Percentiles rank a stretch among this genome's conserved stretches.
phyloP scores from a whole-genome alignment of 2,888 invertebrate genomes.

The Eristalinus aeneus region DNA sequence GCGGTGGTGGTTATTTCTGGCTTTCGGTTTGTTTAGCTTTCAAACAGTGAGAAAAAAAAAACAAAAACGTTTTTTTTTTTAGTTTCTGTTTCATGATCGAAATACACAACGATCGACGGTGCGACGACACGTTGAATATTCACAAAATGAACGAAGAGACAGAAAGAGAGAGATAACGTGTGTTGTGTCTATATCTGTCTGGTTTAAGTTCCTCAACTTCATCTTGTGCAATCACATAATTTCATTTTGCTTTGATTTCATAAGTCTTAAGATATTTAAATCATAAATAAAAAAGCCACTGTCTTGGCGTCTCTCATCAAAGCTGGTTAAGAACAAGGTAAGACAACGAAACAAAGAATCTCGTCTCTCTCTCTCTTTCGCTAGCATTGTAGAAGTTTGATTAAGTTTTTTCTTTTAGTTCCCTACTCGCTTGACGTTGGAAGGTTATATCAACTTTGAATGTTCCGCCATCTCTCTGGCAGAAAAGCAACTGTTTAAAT shows the following conservation, averaged over 20 bases:
- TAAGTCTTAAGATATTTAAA: not conserved
- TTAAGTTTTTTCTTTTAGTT: not conserved
- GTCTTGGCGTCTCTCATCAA: no score
- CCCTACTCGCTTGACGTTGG: slow-evolving; percentile 16
- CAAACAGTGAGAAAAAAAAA: slow-evolving; percentile 14
- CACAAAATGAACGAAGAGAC: not conserved
- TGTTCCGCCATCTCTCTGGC: not conserved
- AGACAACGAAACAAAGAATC: no score
- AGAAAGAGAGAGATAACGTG: not conserved
- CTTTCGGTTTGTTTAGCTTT: slow-evolving; percentile 32
- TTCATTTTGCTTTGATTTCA: not conserved
- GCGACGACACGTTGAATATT: slow-evolving; percentile 26
- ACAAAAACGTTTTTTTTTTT: not conserved
- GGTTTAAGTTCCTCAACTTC: not conserved
- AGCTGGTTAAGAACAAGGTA: no score
- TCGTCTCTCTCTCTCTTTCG: not conserved
- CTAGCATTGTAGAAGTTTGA: not conserved
- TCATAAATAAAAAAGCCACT: not conserved
- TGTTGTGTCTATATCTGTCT: not conserved
- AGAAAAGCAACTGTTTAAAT: slow-evolving; percentile 58
- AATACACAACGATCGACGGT: slow-evolving; percentile 7
- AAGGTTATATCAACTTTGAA: slow-evolving; percentile 8
- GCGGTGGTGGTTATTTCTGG: slow-evolving; percentile 47
- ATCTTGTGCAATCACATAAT: slow-evolving; percentile 27
- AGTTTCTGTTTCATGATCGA: slow-evolving; percentile 2